These are phyloP conservation scores for Stenodera caucasica DNA, from an alignment of 2,888 invertebrate genomes.

Conservation along the genomic window DNA sequence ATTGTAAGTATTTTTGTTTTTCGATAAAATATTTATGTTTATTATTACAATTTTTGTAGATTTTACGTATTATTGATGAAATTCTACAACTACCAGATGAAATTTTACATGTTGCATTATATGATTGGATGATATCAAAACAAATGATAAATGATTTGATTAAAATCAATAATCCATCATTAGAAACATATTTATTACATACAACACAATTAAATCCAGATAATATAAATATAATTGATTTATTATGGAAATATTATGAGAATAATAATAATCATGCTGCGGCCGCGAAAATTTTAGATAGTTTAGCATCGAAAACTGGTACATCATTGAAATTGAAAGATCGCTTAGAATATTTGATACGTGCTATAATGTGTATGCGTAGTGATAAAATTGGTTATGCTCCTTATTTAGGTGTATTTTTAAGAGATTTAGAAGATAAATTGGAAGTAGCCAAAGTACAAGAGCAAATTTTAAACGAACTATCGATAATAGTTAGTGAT, in stretches of 20 bases:
- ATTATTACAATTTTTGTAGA: constrained; percentile 55
- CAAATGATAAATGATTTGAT: constrained; percentile 72
- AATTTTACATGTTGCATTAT: constrained; percentile 85
- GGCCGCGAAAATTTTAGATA: constrained; percentile 88
- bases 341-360: constrained; percentile 87
- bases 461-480: constrained; percentile 68
- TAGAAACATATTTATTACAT: constrained; percentile 75
- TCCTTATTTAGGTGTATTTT: constrained; percentile 72
- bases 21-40: no score
- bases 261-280: constrained; percentile 87
- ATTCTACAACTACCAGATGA: constrained; percentile 78
- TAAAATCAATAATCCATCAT: constrained; percentile 66
- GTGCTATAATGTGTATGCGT: constrained; percentile 94
- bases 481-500: constrained; percentile 58
- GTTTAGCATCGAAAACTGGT: constrained; percentile 77
- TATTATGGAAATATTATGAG: constrained; percentile 97
- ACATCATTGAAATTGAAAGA: constrained; percentile 70
- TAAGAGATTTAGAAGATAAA: constrained; percentile 90
- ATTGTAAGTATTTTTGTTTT: no score
- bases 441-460: constrained; percentile 89
- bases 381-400: constrained; percentile 78
- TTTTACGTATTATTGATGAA: constrained; percentile 66
- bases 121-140: constrained; percentile 88
- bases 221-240: constrained; percentile 61
- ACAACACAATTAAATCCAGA: constrained; percentile 63